These are phyloP conservation scores for Myotis davidii DNA, from an alignment of 2,113 vertebrate genomes.

Conservation along the genomic window DNA sequence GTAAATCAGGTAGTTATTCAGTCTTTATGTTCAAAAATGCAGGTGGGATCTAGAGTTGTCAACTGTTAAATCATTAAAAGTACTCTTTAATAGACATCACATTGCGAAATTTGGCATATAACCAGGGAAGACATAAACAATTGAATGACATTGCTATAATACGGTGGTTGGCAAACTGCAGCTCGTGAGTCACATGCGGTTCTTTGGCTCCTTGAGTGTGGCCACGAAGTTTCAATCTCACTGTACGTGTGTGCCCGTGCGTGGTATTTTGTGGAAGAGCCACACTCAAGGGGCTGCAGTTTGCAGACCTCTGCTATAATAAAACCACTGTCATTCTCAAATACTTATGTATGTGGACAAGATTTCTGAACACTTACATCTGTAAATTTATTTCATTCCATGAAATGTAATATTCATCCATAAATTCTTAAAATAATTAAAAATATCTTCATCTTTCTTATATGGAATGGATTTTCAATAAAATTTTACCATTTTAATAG, in stretches of 20 bases:
- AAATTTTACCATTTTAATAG: not conserved
- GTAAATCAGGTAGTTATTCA: not conserved
- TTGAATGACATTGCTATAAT: not conserved
- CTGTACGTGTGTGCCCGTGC: too few relatives aligned
- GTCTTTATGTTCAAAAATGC: not conserved
- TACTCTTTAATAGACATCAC: not conserved
- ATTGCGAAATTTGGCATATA: not conserved
- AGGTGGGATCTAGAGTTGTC: not conserved
- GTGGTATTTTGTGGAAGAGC: too few relatives aligned
- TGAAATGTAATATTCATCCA: not conserved
- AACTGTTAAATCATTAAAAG: constrained; percentile 18
- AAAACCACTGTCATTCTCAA: not conserved
- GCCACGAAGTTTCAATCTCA: too few relatives aligned
- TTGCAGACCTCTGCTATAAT: not conserved
- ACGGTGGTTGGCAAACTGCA: not conserved
- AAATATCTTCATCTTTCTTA: not conserved
- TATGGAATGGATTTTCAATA: not conserved
- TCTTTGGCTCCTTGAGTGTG: too few relatives aligned
- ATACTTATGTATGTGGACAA: not conserved
- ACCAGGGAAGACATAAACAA: not conserved
- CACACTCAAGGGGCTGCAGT: too few relatives aligned
- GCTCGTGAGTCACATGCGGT: too few relatives aligned
- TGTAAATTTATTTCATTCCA: not conserved
- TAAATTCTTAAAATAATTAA: not conserved
- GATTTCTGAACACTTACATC: not conserved